Evolutionary conservation across 2,797 vertebrate species (phyloP).

Genomic region (Hypotaenidia okinawae): DNA sequence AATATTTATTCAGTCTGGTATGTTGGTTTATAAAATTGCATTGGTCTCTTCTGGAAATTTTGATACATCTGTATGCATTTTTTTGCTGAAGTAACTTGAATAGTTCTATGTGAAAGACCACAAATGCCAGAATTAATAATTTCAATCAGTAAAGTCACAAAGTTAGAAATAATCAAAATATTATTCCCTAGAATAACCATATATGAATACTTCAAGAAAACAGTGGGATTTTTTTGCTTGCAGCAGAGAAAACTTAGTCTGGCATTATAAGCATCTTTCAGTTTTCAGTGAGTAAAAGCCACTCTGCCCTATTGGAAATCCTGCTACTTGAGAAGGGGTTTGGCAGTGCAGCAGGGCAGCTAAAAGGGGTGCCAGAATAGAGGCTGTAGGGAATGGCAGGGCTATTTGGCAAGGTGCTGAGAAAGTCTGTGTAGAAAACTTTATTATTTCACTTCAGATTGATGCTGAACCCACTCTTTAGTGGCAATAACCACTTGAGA

Average conservation of each 20-base stretch:
- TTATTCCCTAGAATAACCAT: not conserved
- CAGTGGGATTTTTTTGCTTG: rapidly evolving
- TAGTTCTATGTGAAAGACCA: not conserved
- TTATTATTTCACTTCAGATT: not conserved
- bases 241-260: not conserved
- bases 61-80: not conserved
- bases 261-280: not conserved
- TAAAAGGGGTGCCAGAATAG: not conserved
- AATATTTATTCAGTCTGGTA: conserved; percentile 46
- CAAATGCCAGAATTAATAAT: not conserved
- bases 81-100: not conserved
- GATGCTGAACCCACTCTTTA: not conserved
- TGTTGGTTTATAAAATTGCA: not conserved
- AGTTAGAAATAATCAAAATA: not conserved
- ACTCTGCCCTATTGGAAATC: not conserved
- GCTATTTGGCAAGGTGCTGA: not conserved
- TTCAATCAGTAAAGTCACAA: not conserved
- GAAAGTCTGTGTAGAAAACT: not conserved
- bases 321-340: rapidly evolving
- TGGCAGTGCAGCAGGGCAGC: not conserved
- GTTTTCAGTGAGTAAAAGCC: not conserved
- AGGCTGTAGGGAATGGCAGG: not conserved
- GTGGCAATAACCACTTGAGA: not conserved
- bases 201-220: not conserved
- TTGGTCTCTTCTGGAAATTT: not conserved